These are phyloP conservation scores for Patella caerulea DNA, from an alignment of 2,888 invertebrate species.

Conservation along the genomic window DNA sequence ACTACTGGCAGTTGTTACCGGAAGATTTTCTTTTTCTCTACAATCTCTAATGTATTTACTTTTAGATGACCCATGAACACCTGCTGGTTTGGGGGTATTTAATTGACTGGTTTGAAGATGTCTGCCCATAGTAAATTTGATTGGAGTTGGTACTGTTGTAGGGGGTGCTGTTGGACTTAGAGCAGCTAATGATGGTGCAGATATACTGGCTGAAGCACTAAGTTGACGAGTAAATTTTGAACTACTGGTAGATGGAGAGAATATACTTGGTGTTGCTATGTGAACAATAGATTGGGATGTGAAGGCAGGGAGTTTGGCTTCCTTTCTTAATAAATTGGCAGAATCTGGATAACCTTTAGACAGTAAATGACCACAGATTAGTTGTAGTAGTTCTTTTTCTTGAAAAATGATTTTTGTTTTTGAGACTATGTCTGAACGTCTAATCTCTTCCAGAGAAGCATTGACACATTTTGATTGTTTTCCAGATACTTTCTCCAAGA, in stretches of 20 bases:
- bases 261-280: conserved; percentile 51
- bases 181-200: background rate
- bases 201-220: conserved; percentile 7
- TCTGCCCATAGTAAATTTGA: conserved; percentile 43
- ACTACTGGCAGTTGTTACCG: background rate
- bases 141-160: conserved; percentile 40
- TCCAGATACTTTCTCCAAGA: conserved; percentile 91
- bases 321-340: conserved; percentile 82
- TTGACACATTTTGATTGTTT: conserved; percentile 83
- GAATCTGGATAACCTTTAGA: conserved; percentile 80
- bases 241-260: conserved; percentile 47
- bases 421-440: conserved; percentile 92
- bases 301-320: conserved; percentile 76
- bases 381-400: conserved; percentile 90
- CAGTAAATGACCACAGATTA: conserved; percentile 90
- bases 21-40: conserved; percentile 19
- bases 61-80: background rate
- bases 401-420: conserved; percentile 96
- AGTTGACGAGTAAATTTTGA: conserved; percentile 21
- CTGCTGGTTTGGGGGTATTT: conserved; percentile 13
- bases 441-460: conserved; percentile 89
- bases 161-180: conserved; percentile 11
- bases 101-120: conserved; percentile 24
- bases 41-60: conserved; percentile 1
- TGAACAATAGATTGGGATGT: conserved; percentile 55